A percentile compares a stretch with the other conserved stretches of the same genome.
Evolutionary conservation across 2,113 vertebrate genomes (phyloP).

Genomic region (Chloebia gouldiae): DNA sequence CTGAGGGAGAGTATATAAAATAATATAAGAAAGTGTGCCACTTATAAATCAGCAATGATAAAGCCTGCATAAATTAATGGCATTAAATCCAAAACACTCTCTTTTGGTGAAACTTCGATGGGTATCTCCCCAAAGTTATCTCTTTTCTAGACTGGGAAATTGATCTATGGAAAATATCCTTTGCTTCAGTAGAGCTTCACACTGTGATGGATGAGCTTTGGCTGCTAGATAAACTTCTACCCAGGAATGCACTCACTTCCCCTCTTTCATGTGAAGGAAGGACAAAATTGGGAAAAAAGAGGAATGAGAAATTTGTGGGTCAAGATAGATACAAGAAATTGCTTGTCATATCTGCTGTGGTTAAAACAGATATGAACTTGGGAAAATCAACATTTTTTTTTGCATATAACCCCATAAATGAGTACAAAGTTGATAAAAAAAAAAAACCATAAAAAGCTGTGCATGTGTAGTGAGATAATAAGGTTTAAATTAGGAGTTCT

Average conservation of each 20-base stretch:
- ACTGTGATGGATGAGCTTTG: not conserved
- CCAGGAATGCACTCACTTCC: not conserved
- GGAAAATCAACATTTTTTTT: not conserved
- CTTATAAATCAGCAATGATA: not conserved
- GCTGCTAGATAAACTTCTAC: not conserved
- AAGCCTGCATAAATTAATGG: not conserved
- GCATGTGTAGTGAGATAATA: rapidly evolving
- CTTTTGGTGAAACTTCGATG: not conserved
- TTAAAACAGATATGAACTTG: not conserved
- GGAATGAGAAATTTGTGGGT: not conserved
- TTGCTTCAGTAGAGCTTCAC: not conserved
- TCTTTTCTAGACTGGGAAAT: not conserved
- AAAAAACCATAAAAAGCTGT: not conserved
- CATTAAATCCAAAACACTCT: not conserved
- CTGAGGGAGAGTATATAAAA: not conserved
- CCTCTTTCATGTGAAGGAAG: not conserved
- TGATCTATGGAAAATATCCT: not conserved
- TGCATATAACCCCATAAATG: not conserved
- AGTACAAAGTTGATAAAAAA: not conserved
- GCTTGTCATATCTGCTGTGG: not conserved
- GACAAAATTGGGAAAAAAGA: not conserved
- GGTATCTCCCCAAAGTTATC: not conserved
- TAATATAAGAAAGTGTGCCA: not conserved
- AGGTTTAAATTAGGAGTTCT: not conserved
- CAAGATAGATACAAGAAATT: not conserved